Base-by-base conservation (phyloP, 2,113 vertebrate genomes). In the Bucco capensis region DNA sequence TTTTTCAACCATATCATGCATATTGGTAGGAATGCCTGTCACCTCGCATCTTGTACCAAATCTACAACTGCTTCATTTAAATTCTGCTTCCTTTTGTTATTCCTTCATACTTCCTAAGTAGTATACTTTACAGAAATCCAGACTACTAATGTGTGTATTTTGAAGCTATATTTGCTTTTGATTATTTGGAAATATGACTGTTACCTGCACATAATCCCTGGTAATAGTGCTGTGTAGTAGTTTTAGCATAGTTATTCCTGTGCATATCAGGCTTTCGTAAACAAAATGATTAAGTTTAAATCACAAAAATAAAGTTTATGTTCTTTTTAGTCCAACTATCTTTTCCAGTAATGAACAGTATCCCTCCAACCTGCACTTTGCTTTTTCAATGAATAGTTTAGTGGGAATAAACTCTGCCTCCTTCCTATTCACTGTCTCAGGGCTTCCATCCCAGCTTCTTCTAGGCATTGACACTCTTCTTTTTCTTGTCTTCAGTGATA, bases 41-140 rank as follows among this genome's bases (percentile, higher is more conserved):
- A 91, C 60, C 60, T 94, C 93, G 51, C n/a, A 91, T 92, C 83
- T 94, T 79, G 51, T 91, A 88, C 82, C 50, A 76, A 70, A 70
- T 64, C 79, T 82, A 30, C 54, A 79, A 76, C 37, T 67, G 51
- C 67, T 83, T 83, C 88, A 56, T 92, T 92, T 87, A 60, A 80
- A 87, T 87, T 91, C 56, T 27, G 10, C 38, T 47, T 88, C 58
- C 37, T 24, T 87, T 89, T 92, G 25, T 57, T 87, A 15, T 85
- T 92, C 47, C 21, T 76, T 77, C 27, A 4, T 70, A 56, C 83
- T 91, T 42, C 24, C 85, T 42, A 72, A 33, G 14, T 76, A 83
- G 65, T 57, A 25, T 6, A 22, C 19, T 82, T 58, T 57, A 42
- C 35, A 73, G 54, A 85, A 92, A 62, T 76, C 38, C 42, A 2